Evolutionary conservation across 2,113 vertebrate genomes (phyloP).

Genomic region (Dicentrarchus labrax): DNA sequence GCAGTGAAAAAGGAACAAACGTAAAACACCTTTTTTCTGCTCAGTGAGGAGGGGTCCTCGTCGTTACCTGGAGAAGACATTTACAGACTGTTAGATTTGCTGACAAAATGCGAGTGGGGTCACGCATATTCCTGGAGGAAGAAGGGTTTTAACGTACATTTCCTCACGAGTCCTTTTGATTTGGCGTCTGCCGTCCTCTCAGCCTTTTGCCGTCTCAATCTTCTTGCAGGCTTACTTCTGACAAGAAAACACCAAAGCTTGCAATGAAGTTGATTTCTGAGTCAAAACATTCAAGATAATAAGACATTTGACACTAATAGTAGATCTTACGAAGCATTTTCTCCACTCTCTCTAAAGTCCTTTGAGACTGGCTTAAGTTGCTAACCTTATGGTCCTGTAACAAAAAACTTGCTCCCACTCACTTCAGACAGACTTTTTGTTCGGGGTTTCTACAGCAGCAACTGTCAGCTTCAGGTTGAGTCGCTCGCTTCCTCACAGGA

Average conservation of each 20-base stretch:
- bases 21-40: constrained; percentile 87
- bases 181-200: constrained; percentile 56
- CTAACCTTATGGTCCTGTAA: neutral
- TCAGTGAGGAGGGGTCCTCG: constrained; percentile 77
- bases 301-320: neutral
- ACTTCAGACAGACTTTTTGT: constrained; percentile 71
- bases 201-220: constrained; percentile 42
- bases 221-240: constrained; percentile 60
- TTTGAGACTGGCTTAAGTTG: neutral
- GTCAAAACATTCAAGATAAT: neutral
- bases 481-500: constrained; percentile 72
- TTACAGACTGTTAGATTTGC: constrained; percentile 1
- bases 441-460: constrained; percentile 72
- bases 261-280: neutral
- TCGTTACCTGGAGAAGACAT: constrained; percentile 81
- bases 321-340: neutral
- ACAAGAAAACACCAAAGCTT: neutral
- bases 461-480: constrained; percentile 53
- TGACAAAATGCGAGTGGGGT: neutral
- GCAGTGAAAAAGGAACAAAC: neutral
- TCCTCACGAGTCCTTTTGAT: constrained; percentile 78
- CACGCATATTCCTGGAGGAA: fast-evolving
- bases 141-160: constrained; percentile 71
- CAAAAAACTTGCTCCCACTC: constrained; percentile 29
- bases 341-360: neutral